Base-by-base conservation (phyloP, 2,113 vertebrate species). In the Nibea albiflora region DNA sequence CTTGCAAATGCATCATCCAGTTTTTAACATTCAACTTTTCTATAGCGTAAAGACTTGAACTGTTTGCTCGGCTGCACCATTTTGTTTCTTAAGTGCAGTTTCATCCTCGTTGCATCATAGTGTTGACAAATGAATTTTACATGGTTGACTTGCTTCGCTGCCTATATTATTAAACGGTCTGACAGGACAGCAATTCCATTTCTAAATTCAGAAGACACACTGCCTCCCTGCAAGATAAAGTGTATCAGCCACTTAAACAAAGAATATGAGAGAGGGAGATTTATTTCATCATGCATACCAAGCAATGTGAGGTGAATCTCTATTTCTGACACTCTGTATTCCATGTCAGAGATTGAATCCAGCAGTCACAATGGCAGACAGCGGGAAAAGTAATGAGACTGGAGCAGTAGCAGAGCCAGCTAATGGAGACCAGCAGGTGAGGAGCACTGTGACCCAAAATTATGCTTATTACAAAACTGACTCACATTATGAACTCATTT, bases 391-490 rank as follows among this genome's bases (percentile, higher is more conserved):
- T 72, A 81, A 72, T 85, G 85, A 91, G 84, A 77, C 49, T 54
- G 90, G 54, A 53, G 77, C 75, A 26, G 63, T 81, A 70, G 80
- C 81, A 52, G 76, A 92, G 73, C 47, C 72, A 14, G 60, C 80
- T 81, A 80, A 88, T 83, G 89, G 53, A 88, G 93, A 95, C 20
- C 91, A 92, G 75, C 94, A 95, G 94, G 95, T 96, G 84, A 92
- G 85, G 72, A 80, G 52, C 74, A 42, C 54, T n/a, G 20, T 85
- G 65, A 89, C 79, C 72, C 47, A 14, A 50, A 70, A 74, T 81
- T 56, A 83, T 73, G 57, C 68, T 20, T 52, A 61, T 80, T 79
- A 42, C 28, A 75, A 65, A 74, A 70, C 73, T 5, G 1, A 46
- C 53, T 26, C 47, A 17, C 46, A 76, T 78, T 57, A 70, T 70